Evolutionary conservation across 1,140 invertebrate genomes (phyloP), one percentile per base, ranked within the genome.

Genomic region (Bombus breviceps): DNA sequence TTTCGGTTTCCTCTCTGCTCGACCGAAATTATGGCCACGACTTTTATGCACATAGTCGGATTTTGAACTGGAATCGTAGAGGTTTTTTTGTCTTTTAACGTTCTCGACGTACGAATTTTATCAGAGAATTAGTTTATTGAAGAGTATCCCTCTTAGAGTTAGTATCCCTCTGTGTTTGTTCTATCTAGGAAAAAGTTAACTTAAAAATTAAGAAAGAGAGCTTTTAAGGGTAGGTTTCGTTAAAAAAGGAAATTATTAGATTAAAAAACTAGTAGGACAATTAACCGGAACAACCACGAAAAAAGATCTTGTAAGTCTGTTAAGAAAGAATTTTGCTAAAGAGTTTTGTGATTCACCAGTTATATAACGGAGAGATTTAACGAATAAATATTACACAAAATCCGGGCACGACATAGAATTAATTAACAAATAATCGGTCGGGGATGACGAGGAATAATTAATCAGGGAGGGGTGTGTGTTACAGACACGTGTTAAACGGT

Each of bases 401-500:
- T 57, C 32, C 6, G 5, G 8, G 6, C 34, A 9, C 8, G 25
- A 34, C 10, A 41, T 64, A 22, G 39, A 25, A 37, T 82, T 78
- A 66, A 79, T 79, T 69, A 69, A 79, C 47, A 43, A 69, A 59
- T 59, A 53, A 71, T 84, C 64, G 13, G 28, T 34, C 1, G 22
- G 59, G n/a, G 15, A 47, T 47, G 64, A 43, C 43, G 41, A 12
- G 41, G 68, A 85, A 72, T 85, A 80, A 85, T 85, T 80, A 85
- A 85, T 85, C 41, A 73, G 66, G 39, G 68, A 80, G 39, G 22
- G 68, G 68, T 73, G 43, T 22, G 68, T 43, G 62, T 53, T 76
- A 25, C 74, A 37, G 47, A 69, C 83, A 80, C 83, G 83, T 72
- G 83, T 85, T 80, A 85, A 85, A 85, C 83, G 66, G 68, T 47